Base-by-base conservation (phyloP, 1,140 invertebrate species). In the Dufourea novaeangliae region DNA sequence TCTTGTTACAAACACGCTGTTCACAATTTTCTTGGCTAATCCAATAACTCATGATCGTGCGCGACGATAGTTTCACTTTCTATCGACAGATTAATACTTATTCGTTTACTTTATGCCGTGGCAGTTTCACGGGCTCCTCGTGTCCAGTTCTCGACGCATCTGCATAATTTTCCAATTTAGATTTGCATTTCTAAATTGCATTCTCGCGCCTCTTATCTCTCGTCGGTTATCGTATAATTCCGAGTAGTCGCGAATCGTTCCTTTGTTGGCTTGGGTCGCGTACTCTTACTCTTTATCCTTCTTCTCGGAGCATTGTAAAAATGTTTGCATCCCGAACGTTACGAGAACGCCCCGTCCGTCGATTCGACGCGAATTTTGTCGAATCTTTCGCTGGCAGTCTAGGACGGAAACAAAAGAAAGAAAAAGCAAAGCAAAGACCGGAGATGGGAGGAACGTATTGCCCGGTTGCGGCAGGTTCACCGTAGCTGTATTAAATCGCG, bases 401-500 rank as follows among this genome's bases (percentile, higher is more conserved):
- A n/a, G n/a, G n/a, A n/a, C n/a, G n/a, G n/a, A n/a, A n/a, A n/a
- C n/a, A n/a, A n/a, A n/a, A n/a, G n/a, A n/a, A n/a, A n/a, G 46
- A 7, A 29, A 22, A 41, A 67, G 56, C 20, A 37, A 14, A 29
- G 20, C 37, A 3, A 22, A 20, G n/a, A 17, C 11, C 22, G 34
- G 14, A 11, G 12, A 63, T 29, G n/a, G 50, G 20, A 44, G 46
- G 78, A 46, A 77, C 54, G 50, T 34, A 74, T 52, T 27, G 41
- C 29, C 66, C 44, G 41, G 14, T 17, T 54, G 4, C n/a, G 20
- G 20, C 37, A 22, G 34, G 54, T 76, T 75, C 66, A 27, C 57
- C 52, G 37, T 54, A 32, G 75, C 67, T 73, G 54, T 67, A 85
- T 86, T 86, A 85, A 82, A 86, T 83, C 85, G 79, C 85, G 82